phyloP scores from a whole-genome alignment of 1,140 invertebrate genomes.

The Platyscapa corneri region DNA sequence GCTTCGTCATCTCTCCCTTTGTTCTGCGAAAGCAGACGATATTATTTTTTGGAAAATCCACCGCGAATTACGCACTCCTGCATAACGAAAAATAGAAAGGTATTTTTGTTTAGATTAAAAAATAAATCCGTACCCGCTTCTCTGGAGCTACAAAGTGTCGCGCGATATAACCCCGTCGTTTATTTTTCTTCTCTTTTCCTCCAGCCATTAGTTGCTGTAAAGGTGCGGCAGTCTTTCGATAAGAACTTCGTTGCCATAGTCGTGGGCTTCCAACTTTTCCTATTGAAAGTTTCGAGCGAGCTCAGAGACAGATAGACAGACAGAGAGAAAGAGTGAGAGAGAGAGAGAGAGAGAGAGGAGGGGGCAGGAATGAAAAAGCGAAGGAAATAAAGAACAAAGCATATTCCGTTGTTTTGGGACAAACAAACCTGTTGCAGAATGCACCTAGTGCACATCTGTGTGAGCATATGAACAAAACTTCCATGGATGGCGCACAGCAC shows the following conservation, averaged over 20 bases:
- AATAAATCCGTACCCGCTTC: neutral
- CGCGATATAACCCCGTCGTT: neutral
- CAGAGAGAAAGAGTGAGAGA: no score
- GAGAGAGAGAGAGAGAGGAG: no score
- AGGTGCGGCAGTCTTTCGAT: neutral
- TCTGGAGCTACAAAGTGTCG: neutral
- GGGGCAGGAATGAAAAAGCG: no score
- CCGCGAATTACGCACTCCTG: neutral
- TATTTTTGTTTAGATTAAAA: slow-evolving; percentile 14
- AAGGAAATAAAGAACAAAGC: neutral
- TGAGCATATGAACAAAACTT: neutral
- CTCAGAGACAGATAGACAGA: no score
- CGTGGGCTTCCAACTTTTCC: slow-evolving; percentile 29
- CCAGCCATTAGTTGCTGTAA: neutral
- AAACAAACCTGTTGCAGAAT: slow-evolving; percentile 40
- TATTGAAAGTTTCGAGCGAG: slow-evolving; percentile 35
- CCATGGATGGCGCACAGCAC: no score
- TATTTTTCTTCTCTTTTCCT: neutral
- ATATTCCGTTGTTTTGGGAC: slow-evolving; percentile 22
- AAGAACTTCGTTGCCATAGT: neutral
- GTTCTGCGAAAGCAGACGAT: neutral
- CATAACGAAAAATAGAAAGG: neutral
- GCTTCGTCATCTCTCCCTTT: neutral
- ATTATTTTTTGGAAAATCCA: neutral
- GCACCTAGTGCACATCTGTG: neutral